phyloP scores from a whole-genome alignment of 1,140 invertebrate genomes.

The Potamilus streckersoni region DNA sequence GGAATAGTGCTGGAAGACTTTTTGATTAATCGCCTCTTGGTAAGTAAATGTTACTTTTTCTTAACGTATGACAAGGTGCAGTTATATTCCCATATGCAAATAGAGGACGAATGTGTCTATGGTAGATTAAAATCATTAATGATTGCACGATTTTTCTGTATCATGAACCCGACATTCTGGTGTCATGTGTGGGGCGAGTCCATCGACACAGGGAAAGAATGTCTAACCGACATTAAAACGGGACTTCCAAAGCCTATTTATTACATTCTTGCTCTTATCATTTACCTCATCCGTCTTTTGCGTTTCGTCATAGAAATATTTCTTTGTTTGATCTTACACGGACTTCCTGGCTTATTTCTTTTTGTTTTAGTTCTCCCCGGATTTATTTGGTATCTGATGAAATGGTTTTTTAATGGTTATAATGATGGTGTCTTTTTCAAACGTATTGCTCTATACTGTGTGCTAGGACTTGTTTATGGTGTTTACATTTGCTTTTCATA shows the following conservation, averaged over 20 bases:
- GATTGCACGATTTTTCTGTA: background rate
- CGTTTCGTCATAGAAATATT: background rate
- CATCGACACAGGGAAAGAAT: background rate
- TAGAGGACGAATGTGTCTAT: slow-evolving; percentile 6
- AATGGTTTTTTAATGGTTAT: too few relatives aligned
- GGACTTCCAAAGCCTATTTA: background rate
- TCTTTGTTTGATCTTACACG: background rate
- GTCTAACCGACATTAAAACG: background rate
- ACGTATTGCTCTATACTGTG: too few relatives aligned
- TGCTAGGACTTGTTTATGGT: too few relatives aligned
- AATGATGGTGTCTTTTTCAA: too few relatives aligned
- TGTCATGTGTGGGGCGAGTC: background rate
- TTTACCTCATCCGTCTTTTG: background rate
- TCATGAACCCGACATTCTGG: slow-evolving; percentile 22
- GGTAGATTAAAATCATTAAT: background rate
- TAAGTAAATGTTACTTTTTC: slow-evolving; percentile 3
- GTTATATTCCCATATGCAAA: slow-evolving; percentile 10
- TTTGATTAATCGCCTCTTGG: background rate
- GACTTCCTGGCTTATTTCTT: too few relatives aligned
- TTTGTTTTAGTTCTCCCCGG: too few relatives aligned
- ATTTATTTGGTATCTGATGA: slow-evolving; percentile 9
- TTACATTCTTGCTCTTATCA: background rate
- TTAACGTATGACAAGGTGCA: too few relatives aligned
- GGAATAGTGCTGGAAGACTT: slow-evolving; percentile 1
- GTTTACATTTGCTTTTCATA: too few relatives aligned